Conservation (phyloP, 1,140 invertebrate genomes). For the Telenomus remus region DNA sequence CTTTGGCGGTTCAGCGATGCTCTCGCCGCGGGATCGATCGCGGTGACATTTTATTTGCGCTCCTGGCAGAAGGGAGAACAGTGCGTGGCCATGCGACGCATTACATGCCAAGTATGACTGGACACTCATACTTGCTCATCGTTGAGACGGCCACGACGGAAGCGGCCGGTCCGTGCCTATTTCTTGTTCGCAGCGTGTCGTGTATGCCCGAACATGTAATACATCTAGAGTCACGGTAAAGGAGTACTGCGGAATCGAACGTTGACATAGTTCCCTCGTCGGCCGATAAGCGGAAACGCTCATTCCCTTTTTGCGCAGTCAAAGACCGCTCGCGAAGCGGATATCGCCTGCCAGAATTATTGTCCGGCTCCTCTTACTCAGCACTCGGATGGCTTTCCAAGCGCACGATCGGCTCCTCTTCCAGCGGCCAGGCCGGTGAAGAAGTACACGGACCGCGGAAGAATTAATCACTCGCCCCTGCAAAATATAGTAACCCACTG, state of each 20-base stretch:
- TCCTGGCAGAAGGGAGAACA: constrained; percentile 44
- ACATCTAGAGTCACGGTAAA: constrained; percentile 25
- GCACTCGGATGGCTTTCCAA: constrained; percentile 40
- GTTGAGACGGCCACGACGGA: constrained; percentile 30
- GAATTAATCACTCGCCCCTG: constrained; percentile 57
- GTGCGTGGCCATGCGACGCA: too few species aligned
- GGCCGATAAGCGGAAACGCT: constrained; percentile 49
- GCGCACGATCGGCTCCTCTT: constrained; percentile 49
- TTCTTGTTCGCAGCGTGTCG: constrained; percentile 47
- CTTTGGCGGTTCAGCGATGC: constrained; percentile 49
- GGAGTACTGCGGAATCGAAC: constrained; percentile 61
- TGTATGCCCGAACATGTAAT: constrained; percentile 33
- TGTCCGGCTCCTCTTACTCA: constrained; percentile 54
- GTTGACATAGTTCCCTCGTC: constrained; percentile 57
- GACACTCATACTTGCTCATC: constrained; percentile 30
- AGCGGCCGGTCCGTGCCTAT: constrained; percentile 32
- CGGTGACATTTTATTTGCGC: constrained; percentile 55
- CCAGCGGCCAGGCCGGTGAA: constrained; percentile 24
- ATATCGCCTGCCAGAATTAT: constrained; percentile 59
- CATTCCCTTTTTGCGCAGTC: constrained; percentile 22
- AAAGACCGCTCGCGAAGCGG: constrained; percentile 22
- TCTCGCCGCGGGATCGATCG: constrained; percentile 43
- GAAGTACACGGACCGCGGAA: constrained; percentile 42
- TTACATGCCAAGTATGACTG: constrained; percentile 46
- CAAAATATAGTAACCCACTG: constrained; percentile 58